phyloP scores from a whole-genome alignment of 2,888 invertebrate species.

The Iselma pallidipennis region DNA sequence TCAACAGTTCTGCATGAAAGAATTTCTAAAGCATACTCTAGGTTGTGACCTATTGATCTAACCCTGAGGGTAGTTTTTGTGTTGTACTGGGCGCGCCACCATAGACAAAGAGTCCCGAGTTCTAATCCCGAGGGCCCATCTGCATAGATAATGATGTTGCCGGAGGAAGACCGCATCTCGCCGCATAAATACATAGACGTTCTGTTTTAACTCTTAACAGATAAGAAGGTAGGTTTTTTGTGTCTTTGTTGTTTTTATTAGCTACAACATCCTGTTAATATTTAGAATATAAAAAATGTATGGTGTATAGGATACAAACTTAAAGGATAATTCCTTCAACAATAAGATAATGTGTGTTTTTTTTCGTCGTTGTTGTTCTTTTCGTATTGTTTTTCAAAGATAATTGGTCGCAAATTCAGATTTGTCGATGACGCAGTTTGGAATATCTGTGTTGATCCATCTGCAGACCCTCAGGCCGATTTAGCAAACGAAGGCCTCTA shows the following conservation, averaged over 20 bases:
- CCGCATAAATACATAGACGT: slow-evolving; percentile 37
- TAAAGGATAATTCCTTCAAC: background rate
- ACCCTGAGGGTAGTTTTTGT: slow-evolving; percentile 33
- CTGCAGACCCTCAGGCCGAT: slow-evolving; percentile 2
- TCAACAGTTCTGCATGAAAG: slow-evolving; percentile 38
- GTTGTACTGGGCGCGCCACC: slow-evolving; percentile 41
- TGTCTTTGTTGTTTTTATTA: slow-evolving; percentile 2
- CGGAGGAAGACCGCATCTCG: slow-evolving; percentile 35
- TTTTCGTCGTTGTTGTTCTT: background rate
- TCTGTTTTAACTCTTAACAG: slow-evolving; percentile 28
- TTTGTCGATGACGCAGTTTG: background rate
- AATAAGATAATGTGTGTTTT: too few species aligned
- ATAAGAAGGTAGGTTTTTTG: slow-evolving; percentile 20
- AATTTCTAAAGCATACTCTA: slow-evolving; percentile 39
- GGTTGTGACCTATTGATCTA: slow-evolving; percentile 49
- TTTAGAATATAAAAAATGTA: background rate
- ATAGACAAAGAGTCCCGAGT: slow-evolving; percentile 49
- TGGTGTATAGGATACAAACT: too few species aligned
- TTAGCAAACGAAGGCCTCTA: background rate
- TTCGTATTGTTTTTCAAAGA: background rate
- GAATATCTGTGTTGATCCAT: background rate
- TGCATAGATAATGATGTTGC: slow-evolving; percentile 54
- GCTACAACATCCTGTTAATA: background rate
- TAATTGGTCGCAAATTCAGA: background rate
- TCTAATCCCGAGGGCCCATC: slow-evolving; percentile 52